Base-by-base conservation (phyloP, 2,888 invertebrate genomes). In the Macrophya annulata region DNA sequence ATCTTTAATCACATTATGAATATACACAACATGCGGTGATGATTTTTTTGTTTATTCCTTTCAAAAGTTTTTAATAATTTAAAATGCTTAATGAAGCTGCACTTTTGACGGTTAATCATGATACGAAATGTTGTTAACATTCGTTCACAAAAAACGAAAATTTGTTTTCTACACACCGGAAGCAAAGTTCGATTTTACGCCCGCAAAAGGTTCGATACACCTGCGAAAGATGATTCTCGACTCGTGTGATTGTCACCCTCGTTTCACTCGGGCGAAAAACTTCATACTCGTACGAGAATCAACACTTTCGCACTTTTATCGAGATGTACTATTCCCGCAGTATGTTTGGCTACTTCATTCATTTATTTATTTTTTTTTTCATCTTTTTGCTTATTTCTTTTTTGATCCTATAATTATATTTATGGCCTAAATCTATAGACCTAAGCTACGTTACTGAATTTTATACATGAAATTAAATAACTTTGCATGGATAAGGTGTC, bases 351-450 rank as follows among this genome's bases (percentile, higher is more conserved):
- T 77, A 2, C 10, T 51, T 31, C 31, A n/a, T n/a, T n/a, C n/a
- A n/a, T n/a, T 17, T 25, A 17, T 37, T 45, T 45, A 72, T 40
- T 6, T n/a, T 9, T 79, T 17, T 59, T 81, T 43, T 25, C 43
- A 40, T 10, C 17, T 10, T 31, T 37, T 79, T 37, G 79, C 31
- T 31, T 31, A 10, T 8, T 55, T n/a, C 62, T 81, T n/a, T 81
- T 31, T 81, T 43, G 12, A 62, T 55, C 76, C 17, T 62, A 4
- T 1, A 62, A n/a, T 62, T 3, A 43, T 3, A 43, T 59, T 81
- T 62, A 55, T 81, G 62, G 81, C 81, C 81, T 59, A 81, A 62
- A 81, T 25, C 81, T 62, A 62, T n/a, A 5, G 0, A 4, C 71
- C 31, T 71, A 2, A 9, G 17, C 17, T 55, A 15, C 9, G 25